Conservation (phyloP, 2,113 vertebrate species). For the Dicentrarchus labrax region DNA sequence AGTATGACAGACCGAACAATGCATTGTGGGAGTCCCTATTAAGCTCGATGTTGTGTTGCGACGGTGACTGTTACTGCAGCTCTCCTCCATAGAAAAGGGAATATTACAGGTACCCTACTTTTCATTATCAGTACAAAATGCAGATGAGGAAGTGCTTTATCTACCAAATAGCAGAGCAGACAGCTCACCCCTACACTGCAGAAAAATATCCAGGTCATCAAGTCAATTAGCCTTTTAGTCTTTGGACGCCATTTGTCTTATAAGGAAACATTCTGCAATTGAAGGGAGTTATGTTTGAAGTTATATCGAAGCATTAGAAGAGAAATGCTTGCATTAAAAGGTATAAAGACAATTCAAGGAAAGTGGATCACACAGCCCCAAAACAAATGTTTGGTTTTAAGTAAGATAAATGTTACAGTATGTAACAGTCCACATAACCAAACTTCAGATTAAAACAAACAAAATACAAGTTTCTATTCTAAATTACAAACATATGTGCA, state of each 20-base stretch:
- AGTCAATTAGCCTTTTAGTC: slow-evolving; percentile 39
- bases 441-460: background rate
- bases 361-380: background rate
- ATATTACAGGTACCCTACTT: slow-evolving; percentile 12
- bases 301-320: background rate
- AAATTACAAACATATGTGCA: background rate
- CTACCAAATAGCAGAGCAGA: slow-evolving; percentile 4
- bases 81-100: background rate
- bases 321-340: background rate
- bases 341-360: background rate
- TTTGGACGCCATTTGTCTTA: slow-evolving; percentile 1
- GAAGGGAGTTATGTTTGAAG: background rate
- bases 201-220: slow-evolving; percentile 22
- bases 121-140: slow-evolving; percentile 30
- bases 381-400: slow-evolving; percentile 3
- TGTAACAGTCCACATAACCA: background rate
- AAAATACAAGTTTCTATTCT: background rate
- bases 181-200: background rate
- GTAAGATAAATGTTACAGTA: background rate
- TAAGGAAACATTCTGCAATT: background rate
- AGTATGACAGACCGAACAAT: background rate
- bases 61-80: background rate
- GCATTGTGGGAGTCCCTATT: background rate
- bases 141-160: slow-evolving; percentile 40
- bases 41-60: background rate